phyloP scores from a whole-genome alignment of 92 coral and sea anemone genomes.

The Meandrina meandrites region DNA sequence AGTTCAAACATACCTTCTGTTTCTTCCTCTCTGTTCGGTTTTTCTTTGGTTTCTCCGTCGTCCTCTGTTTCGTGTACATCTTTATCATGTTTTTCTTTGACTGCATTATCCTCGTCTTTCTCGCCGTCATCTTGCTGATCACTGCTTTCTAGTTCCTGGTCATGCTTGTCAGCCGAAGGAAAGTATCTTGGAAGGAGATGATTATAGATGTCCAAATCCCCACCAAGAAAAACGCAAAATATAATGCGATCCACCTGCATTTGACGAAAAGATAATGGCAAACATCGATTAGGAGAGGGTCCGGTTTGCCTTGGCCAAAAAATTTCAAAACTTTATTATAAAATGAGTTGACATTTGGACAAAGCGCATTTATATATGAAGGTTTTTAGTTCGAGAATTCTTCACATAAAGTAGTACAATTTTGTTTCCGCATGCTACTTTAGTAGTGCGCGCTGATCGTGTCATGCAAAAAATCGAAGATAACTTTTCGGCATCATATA shows the following conservation, averaged over 20 bases:
- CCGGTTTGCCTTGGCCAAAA: no score
- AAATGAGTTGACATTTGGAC: no score
- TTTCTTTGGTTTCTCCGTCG: neutral
- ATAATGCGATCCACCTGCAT: slow-evolving; percentile 88
- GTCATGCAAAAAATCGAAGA: no score
- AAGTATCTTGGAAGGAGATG: slow-evolving; percentile 71
- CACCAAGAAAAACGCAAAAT: slow-evolving; percentile 83
- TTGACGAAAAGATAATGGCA: neutral
- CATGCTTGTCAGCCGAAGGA: slow-evolving; percentile 47
- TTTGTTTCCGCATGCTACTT: no score
- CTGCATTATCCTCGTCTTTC: neutral
- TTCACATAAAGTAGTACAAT: no score
- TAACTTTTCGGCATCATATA: no score
- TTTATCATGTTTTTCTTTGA: neutral
- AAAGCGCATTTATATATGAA: no score
- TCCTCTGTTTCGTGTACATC: neutral
- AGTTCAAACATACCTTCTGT: neutral
- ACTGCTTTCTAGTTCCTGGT: neutral
- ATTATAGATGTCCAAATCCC: slow-evolving; percentile 72
- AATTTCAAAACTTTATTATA: no score
- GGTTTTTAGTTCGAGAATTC: no score
- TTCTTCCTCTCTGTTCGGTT: slow-evolving; percentile 1
- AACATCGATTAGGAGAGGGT: neutral
- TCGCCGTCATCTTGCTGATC: neutral
- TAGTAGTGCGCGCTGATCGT: no score